Evolutionary conservation across 2,888 invertebrate species (phyloP).

Genomic region (Cantharis lateralis): DNA sequence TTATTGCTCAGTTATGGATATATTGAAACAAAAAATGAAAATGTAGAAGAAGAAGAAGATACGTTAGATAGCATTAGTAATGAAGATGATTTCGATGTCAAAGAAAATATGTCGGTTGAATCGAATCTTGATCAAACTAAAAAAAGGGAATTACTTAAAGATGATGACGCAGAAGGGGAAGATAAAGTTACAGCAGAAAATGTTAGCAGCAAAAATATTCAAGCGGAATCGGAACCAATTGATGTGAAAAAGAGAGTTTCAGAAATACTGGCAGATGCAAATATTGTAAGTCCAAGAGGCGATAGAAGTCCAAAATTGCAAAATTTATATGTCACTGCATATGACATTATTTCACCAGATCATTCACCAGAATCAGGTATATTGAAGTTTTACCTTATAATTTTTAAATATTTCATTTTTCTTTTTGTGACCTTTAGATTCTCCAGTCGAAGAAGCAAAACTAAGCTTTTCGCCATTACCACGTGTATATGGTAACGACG

Average conservation of each 20-base stretch:
- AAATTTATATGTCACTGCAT: conserved; percentile 52
- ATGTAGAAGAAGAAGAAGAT: neutral
- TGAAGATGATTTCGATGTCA: neutral
- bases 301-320: conserved; percentile 52
- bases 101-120: neutral
- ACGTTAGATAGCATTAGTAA: neutral
- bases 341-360: conserved; percentile 47
- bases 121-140: neutral
- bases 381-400: neutral
- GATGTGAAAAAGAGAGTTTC: conserved; percentile 51
- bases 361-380: conserved; percentile 49
- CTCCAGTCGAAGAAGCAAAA: conserved; percentile 38
- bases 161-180: neutral
- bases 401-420: neutral
- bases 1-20: conserved; percentile 28
- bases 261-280: conserved; percentile 51
- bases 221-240: conserved; percentile 7
- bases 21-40: conserved; percentile 11
- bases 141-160: neutral
- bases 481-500: conserved; percentile 47
- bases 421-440: conserved; percentile 35
- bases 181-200: neutral
- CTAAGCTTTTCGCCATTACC: conserved; percentile 15
- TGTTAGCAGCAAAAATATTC: neutral
- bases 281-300: conserved; percentile 37